Evolutionary conservation across 2,888 invertebrate genomes (phyloP).

Genomic region (Stenodema calcarata): DNA sequence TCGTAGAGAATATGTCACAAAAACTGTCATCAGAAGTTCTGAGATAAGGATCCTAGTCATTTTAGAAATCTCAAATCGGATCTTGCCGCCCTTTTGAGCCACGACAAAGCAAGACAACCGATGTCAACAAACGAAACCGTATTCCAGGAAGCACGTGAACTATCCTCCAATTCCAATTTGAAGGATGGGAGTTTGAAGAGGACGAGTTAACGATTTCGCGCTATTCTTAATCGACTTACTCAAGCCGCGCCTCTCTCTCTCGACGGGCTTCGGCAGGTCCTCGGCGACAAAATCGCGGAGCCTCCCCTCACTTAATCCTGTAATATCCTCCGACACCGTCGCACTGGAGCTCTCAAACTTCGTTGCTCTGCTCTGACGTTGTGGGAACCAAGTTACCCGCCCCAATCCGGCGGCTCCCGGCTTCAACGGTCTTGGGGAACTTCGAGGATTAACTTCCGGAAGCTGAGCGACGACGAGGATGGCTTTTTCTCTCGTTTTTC

Average conservation of each 20-base stretch:
- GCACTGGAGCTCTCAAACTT: neutral
- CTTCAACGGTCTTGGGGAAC: neutral
- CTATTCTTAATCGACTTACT: neutral
- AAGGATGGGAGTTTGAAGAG: too few relatives aligned
- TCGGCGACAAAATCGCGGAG: neutral
- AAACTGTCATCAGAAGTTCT: too few relatives aligned
- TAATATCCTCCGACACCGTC: slow-evolving; percentile 15
- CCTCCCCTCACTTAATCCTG: neutral
- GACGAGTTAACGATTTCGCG: neutral
- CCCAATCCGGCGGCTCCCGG: neutral
- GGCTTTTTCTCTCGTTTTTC: neutral
- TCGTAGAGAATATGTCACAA: too few relatives aligned
- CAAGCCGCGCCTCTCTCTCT: neutral
- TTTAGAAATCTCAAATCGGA: too few relatives aligned
- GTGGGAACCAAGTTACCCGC: neutral
- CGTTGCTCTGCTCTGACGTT: neutral
- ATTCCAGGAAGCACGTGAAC: too few relatives aligned
- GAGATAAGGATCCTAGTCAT: too few relatives aligned
- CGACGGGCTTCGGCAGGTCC: neutral
- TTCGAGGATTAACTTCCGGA: neutral
- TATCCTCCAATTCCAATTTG: too few relatives aligned
- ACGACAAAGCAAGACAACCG: too few relatives aligned
- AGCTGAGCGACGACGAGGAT: neutral
- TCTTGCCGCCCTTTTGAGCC: too few relatives aligned
- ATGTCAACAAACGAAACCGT: too few relatives aligned